Percentiles rank a stretch among this genome's conserved stretches.
Evolutionary conservation across 2,113 vertebrate genomes (phyloP).

Genomic region (Chrysochloris asiatica): DNA sequence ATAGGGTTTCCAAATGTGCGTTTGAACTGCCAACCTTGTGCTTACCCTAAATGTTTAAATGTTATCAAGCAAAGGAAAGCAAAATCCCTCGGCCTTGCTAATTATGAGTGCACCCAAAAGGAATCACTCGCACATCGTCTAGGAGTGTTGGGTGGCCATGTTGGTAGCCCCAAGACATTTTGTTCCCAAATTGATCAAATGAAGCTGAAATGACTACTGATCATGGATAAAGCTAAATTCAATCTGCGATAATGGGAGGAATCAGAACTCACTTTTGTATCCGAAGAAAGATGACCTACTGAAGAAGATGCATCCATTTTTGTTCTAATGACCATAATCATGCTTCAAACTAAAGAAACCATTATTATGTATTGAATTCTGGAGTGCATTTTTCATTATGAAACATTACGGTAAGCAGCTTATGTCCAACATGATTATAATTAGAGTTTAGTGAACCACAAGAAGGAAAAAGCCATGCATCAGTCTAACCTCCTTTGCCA

Average conservation of each 20-base stretch:
- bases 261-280: constrained; percentile 25
- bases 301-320: constrained; percentile 34
- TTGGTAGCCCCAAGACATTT: neutral
- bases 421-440: constrained; percentile 49
- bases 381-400: constrained; percentile 51
- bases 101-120: neutral
- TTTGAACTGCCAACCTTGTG: too few species aligned
- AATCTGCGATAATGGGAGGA: neutral
- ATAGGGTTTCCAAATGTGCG: too few species aligned
- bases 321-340: constrained; percentile 23
- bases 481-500: constrained; percentile 24
- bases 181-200: neutral
- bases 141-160: neutral
- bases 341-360: constrained; percentile 62
- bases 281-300: constrained; percentile 24
- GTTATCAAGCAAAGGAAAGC: neutral
- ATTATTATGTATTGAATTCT: constrained; percentile 35
- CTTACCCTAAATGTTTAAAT: neutral
- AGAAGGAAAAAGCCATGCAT: constrained; percentile 32
- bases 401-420: constrained; percentile 51
- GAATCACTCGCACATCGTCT: neutral
- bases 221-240: neutral
- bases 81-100: neutral
- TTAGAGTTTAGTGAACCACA: constrained; percentile 64
- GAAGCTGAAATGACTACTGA: neutral